Conservation (phyloP, 1,140 invertebrate species). For the Brachystomella parvula region DNA sequence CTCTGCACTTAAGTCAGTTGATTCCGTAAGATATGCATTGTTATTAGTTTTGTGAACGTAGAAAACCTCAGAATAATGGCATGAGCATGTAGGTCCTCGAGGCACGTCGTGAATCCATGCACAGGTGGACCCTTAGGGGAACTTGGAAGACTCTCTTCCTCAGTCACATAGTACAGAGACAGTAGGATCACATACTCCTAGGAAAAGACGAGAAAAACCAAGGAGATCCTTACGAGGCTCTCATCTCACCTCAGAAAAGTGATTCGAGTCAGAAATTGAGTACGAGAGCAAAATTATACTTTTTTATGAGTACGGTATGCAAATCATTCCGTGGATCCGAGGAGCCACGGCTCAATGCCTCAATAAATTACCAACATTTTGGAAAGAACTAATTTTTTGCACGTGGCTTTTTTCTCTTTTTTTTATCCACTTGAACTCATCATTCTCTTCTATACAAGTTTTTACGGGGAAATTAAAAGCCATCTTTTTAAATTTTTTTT, state of each 20-base stretch:
- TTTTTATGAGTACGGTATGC: neutral
- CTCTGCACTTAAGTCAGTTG: neutral
- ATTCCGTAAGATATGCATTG: neutral
- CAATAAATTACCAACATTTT: neutral
- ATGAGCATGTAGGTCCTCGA: slow-evolving; percentile 27
- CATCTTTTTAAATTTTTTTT: neutral
- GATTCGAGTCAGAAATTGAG: too few species aligned
- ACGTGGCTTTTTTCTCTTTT: neutral
- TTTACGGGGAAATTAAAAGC: neutral
- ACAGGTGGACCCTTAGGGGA: slow-evolving; percentile 32
- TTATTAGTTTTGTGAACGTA: neutral
- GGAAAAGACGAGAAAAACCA: too few species aligned
- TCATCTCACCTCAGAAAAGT: too few species aligned
- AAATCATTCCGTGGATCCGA: neutral
- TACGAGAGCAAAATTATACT: too few species aligned
- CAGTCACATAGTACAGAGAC: neutral
- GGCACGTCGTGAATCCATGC: slow-evolving; percentile 32
- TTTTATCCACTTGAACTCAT: neutral
- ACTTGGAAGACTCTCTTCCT: slow-evolving; percentile 13
- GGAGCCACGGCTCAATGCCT: neutral
- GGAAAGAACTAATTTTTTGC: slow-evolving; percentile 3
- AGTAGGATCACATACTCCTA: too few species aligned
- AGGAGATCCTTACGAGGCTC: too few species aligned
- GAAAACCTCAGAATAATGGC: slow-evolving; percentile 24
- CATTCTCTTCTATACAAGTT: neutral